phyloP scores from a whole-genome alignment of 2,113 vertebrate genomes.

The Nothoprocta perdicaria region DNA sequence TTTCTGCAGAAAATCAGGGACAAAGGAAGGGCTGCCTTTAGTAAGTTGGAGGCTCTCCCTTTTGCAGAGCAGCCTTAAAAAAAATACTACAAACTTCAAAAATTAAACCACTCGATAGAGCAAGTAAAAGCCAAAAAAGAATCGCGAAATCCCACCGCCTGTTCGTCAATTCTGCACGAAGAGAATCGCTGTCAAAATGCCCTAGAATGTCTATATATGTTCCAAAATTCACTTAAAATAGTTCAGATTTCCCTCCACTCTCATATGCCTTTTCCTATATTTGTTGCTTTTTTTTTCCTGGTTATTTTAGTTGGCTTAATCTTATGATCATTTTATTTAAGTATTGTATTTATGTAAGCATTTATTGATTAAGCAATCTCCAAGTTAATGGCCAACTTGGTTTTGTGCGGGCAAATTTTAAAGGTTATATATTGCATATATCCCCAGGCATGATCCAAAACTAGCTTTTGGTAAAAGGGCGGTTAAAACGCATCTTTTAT shows the following conservation, averaged over 20 bases:
- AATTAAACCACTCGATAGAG: neutral
- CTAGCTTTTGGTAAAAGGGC: neutral
- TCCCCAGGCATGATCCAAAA: neutral
- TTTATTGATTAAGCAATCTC: neutral
- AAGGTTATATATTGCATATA: neutral
- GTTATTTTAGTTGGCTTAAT: neutral
- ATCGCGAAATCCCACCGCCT: fast-evolving
- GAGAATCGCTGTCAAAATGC: neutral
- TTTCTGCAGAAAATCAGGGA: constrained; percentile 45
- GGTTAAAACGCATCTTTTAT: neutral
- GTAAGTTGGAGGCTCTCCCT: constrained; percentile 52
- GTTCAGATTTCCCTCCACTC: constrained; percentile 25
- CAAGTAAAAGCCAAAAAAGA: neutral
- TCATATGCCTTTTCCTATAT: neutral
- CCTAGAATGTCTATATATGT: neutral
- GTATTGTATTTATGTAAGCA: neutral
- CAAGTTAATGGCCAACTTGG: neutral
- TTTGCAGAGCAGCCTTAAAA: constrained; percentile 31
- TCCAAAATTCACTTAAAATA: constrained; percentile 43
- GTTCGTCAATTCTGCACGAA: neutral
- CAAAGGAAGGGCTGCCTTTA: constrained; percentile 37
- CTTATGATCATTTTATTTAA: neutral
- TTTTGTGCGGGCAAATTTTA: neutral
- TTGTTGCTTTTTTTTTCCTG: neutral
- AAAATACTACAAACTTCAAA: neutral